These are phyloP conservation scores for Phalera bucephala DNA, from an alignment of 2,888 invertebrate genomes.

Conservation along the genomic window DNA sequence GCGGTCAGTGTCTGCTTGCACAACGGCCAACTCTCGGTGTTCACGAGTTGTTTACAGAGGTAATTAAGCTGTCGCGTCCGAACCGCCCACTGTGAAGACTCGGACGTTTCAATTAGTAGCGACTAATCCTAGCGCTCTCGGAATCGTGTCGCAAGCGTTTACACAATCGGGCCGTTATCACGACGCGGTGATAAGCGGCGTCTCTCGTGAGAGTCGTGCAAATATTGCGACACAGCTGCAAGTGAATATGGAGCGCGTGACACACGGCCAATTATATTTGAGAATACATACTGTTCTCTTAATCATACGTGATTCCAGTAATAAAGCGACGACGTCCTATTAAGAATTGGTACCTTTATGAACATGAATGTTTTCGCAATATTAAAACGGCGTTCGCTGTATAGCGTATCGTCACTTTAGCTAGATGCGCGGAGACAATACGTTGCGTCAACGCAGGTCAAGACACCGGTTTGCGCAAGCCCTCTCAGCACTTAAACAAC, in stretches of 20 bases:
- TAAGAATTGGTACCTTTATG: too few relatives aligned
- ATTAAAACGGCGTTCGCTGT: slow-evolving; percentile 41
- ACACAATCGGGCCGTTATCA: slow-evolving; percentile 45
- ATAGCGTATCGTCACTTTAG: slow-evolving; percentile 60
- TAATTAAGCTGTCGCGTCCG: slow-evolving; percentile 55
- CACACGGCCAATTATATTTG: slow-evolving; percentile 29
- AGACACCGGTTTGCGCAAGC: slow-evolving; percentile 42
- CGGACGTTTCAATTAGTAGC: slow-evolving; percentile 63
- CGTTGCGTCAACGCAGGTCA: slow-evolving; percentile 38
- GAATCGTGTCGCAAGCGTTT: slow-evolving; percentile 43
- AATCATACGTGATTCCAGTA: slow-evolving; percentile 28
- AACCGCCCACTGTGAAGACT: slow-evolving; percentile 51
- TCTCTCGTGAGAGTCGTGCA: slow-evolving; percentile 40
- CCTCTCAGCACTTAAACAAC: slow-evolving; percentile 29
- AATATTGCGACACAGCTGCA: slow-evolving; percentile 42
- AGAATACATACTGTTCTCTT: slow-evolving; percentile 9
- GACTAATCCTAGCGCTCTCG: slow-evolving; percentile 41
- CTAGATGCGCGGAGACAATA: slow-evolving; percentile 66
- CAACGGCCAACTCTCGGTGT: slow-evolving; percentile 41
- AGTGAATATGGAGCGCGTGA: slow-evolving; percentile 35
- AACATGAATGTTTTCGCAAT: slow-evolving; percentile 46
- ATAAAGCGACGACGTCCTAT: too few relatives aligned
- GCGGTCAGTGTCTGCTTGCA: slow-evolving; percentile 52
- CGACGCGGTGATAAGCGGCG: slow-evolving; percentile 37
- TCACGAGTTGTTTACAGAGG: slow-evolving; percentile 53